Evolutionary conservation across 2,888 invertebrate genomes (phyloP), one percentile per base, ranked within the genome.

Genomic region (Miltochrista miniata): DNA sequence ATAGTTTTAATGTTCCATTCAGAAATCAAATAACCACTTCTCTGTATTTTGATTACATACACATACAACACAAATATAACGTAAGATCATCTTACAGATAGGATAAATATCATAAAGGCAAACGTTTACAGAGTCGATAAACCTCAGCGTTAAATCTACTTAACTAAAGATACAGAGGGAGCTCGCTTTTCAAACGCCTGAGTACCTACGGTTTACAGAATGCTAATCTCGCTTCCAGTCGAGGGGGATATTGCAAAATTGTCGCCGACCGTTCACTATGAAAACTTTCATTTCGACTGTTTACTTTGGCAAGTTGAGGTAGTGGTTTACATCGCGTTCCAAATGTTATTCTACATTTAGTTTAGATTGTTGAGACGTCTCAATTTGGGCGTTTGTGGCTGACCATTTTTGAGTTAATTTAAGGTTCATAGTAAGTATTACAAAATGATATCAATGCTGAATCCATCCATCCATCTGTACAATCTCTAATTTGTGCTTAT

Each of bases 281-380:
- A 70, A 65, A 74, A 75, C 66, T 76, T 79, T 68, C 69, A 77
- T 76, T 74, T 69, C 40, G 55, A 41, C 55, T 68, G 73, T 80
- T 77, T 77, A 72, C 72, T 69, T 71, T 73, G 72, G 70, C 70
- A 53, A 56, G 49, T 48, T 62, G 55, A 39, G 51, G 50, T 51
- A 34, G 51, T 34, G 54, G 59, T 70, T 63, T 62, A 62, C 64
- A 69, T 48, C 45, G 58, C 39, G 60, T 54, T 58, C 40, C 49
- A 68, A 68, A 24, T 5, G 18, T n/a, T n/a, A n/a, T n/a, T n/a
- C n/a, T n/a, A n/a, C n/a, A n/a, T n/a, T n/a, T n/a, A n/a, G n/a
- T n/a, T n/a, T n/a, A n/a, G n/a, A n/a, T n/a, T n/a, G n/a, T n/a
- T n/a, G n/a, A n/a, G n/a, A n/a, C n/a, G n/a, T n/a, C n/a, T n/a